phyloP scores from a whole-genome alignment of 2,113 vertebrate genomes.

The Miniopterus natalensis region DNA sequence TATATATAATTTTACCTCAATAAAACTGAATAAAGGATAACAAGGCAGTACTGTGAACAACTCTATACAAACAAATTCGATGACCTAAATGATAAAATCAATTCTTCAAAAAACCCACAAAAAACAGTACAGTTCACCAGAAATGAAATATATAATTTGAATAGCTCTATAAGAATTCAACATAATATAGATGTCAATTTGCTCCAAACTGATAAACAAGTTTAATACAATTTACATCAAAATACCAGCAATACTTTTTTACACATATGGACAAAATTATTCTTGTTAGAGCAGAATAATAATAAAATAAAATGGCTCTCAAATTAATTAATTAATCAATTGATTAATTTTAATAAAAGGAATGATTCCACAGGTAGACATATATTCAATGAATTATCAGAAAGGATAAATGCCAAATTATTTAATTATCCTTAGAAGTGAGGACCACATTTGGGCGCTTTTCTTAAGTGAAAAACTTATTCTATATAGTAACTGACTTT shows the following conservation, averaged over 20 bases:
- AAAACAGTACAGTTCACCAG: too few species aligned
- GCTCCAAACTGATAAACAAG: background rate
- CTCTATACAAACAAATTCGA: too few species aligned
- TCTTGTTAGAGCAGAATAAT: background rate
- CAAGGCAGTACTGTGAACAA: too few species aligned
- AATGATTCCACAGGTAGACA: background rate
- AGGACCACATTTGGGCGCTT: background rate
- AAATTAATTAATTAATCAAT: background rate
- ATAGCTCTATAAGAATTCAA: too few species aligned
- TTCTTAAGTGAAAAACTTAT: background rate
- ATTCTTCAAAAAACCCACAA: too few species aligned
- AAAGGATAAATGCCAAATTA: background rate
- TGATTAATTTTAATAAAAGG: background rate
- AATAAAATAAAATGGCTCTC: background rate
- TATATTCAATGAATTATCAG: background rate
- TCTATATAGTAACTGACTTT: background rate
- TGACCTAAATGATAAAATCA: too few species aligned
- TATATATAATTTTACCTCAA: too few species aligned
- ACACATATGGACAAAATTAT: background rate
- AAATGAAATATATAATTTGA: too few species aligned
- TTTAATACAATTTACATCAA: too few species aligned
- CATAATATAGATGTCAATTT: too few species aligned
- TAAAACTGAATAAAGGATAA: too few species aligned
- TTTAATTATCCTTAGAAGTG: background rate
- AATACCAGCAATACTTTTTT: background rate